A percentile compares a stretch with the other conserved stretches of the same genome.
These are phyloP conservation scores for Macrophya alboannulata DNA, from an alignment of 2,888 invertebrate genomes.

Conservation along the genomic window DNA sequence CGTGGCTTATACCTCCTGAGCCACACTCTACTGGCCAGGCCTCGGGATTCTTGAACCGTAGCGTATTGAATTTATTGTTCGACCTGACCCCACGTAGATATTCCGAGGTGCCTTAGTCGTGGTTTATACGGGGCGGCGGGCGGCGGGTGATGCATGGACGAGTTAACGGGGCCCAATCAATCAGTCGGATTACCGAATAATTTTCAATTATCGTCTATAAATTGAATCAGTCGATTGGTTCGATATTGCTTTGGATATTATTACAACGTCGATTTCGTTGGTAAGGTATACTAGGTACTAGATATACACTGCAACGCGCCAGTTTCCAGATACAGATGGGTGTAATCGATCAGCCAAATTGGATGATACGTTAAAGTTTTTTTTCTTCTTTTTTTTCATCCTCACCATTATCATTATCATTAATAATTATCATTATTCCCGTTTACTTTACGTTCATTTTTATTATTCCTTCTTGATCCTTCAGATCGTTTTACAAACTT, in stretches of 20 bases:
- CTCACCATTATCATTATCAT: not conserved
- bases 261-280: not conserved
- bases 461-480: too few relatives aligned
- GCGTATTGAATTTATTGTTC: constrained; percentile 79
- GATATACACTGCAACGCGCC: not conserved
- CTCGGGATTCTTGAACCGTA: constrained; percentile 73
- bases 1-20: too few relatives aligned
- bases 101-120: constrained; percentile 58
- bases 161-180: constrained; percentile 77
- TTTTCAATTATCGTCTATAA: constrained; percentile 76
- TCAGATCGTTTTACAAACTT: not conserved
- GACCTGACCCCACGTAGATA: constrained; percentile 78
- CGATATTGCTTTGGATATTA: constrained; percentile 21
- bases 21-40: not conserved
- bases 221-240: constrained; percentile 64
- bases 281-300: not conserved
- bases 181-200: constrained; percentile 77
- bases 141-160: constrained; percentile 75
- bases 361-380: constrained; percentile 26
- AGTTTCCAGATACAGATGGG: not conserved
- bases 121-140: constrained; percentile 54
- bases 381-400: not conserved
- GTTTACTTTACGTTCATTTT: not conserved
- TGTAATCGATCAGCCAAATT: constrained; percentile 33
- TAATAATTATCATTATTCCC: not conserved